Conservation (phyloP, 2,888 invertebrate species). For the Chalcosyrphus nemorum region DNA sequence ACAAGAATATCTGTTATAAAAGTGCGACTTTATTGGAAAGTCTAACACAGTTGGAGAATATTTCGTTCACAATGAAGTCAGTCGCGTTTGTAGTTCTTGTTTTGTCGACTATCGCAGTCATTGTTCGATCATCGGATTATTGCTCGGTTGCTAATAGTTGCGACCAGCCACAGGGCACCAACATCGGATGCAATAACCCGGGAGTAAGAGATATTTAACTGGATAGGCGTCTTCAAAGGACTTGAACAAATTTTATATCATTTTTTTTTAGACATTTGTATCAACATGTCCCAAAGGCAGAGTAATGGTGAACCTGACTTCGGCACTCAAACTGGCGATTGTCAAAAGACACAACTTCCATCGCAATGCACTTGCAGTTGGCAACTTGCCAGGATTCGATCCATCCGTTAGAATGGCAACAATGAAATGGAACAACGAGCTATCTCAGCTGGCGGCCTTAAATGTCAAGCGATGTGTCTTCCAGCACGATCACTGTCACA, state of each 20-base stretch:
- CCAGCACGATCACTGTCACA: conserved; percentile 76
- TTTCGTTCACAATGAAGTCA: background rate
- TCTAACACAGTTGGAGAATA: background rate
- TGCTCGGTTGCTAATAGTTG: background rate
- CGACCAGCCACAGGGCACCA: background rate
- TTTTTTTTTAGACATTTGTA: background rate
- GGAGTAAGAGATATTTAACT: background rate
- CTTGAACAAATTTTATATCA: too few species aligned
- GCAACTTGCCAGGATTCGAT: conserved; percentile 55
- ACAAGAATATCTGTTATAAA: background rate
- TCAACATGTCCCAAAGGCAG: conserved; percentile 1
- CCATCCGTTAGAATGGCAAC: conserved; percentile 77
- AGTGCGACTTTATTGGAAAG: background rate
- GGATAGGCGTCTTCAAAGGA: too few species aligned
- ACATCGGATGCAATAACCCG: background rate
- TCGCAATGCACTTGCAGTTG: conserved; percentile 75
- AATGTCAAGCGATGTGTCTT: conserved; percentile 76
- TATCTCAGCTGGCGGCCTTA: conserved; percentile 76
- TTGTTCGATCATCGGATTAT: background rate
- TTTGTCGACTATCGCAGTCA: too few species aligned
- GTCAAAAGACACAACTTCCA: conserved; percentile 71
- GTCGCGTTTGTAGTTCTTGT: background rate
- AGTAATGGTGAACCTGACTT: background rate
- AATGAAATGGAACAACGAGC: conserved; percentile 76
- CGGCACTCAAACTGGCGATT: background rate